Evolutionary conservation across 1,140 invertebrate genomes (phyloP).

Genomic region (Sesamia nonagrioides): DNA sequence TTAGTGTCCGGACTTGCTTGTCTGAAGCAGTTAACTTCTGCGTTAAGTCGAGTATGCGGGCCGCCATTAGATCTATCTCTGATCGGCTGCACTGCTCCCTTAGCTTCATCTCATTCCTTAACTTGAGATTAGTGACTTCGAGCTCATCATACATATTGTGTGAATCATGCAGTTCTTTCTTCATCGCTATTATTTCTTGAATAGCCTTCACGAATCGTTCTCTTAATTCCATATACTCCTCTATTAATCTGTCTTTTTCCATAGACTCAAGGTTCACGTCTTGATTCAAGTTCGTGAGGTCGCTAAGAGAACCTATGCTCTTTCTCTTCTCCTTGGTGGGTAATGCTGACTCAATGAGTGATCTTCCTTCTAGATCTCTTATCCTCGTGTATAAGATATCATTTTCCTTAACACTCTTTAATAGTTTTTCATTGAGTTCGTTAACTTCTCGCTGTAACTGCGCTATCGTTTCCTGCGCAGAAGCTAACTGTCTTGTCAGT

Average conservation of each 20-base stretch:
- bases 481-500: conserved; percentile 89
- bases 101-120: conserved; percentile 91
- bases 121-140: conserved; percentile 92
- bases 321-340: conserved; percentile 88
- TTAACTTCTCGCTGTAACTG: conserved; percentile 89
- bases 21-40: conserved; percentile 94
- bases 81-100: conserved; percentile 91
- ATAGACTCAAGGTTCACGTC: conserved; percentile 92
- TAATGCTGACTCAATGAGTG: conserved; percentile 77
- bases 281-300: conserved; percentile 93
- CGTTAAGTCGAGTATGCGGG: conserved; percentile 94
- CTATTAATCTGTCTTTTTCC: conserved; percentile 93
- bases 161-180: conserved; percentile 93
- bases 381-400: conserved; percentile 91
- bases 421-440: conserved; percentile 87
- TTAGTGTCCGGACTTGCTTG: conserved; percentile 93
- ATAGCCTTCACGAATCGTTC: conserved; percentile 94
- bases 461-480: conserved; percentile 88
- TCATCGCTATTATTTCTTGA: conserved; percentile 93
- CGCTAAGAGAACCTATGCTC: conserved; percentile 93
- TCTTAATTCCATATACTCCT: conserved; percentile 93
- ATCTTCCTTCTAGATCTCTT: conserved; percentile 90
- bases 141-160: conserved; percentile 93
- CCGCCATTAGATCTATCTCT: conserved; percentile 93
- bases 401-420: conserved; percentile 93